Conservation (phyloP, 2,113 vertebrate species). For the Chinchilla lanigera region DNA sequence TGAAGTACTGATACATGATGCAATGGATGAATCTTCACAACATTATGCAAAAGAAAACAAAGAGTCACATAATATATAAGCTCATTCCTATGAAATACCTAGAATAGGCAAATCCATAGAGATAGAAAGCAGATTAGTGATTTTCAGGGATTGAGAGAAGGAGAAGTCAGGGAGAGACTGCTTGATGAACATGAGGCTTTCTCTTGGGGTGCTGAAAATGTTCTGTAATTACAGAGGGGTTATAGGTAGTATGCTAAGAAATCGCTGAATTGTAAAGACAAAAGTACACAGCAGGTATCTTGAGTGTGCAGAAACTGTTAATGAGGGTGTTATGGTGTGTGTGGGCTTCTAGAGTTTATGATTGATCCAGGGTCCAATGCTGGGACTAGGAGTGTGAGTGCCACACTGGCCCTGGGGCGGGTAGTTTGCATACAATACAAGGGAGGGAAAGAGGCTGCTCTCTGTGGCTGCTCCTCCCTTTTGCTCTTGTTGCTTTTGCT, state of each 20-base stretch:
- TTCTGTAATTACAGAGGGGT: conserved; percentile 2
- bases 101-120: not conserved
- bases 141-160: not conserved
- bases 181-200: not conserved
- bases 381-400: too few species aligned
- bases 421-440: too few species aligned
- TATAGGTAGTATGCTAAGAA: not conserved
- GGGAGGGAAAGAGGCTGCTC: too few species aligned
- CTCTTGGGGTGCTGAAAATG: not conserved
- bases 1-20: not conserved
- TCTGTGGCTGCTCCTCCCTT: too few species aligned
- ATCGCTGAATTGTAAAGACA: not conserved
- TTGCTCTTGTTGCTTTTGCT: too few species aligned
- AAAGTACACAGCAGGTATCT: not conserved
- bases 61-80: not conserved
- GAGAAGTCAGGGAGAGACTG: not conserved
- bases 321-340: not conserved
- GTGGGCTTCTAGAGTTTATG: too few species aligned
- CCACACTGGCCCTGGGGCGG: too few species aligned
- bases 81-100: not conserved
- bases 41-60: not conserved
- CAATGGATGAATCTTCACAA: not conserved
- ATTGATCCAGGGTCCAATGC: too few species aligned
- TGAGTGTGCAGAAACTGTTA: not conserved
- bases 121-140: not conserved